Conservation (phyloP, 2,797 vertebrate genomes). For the Pangasius djambal region DNA sequence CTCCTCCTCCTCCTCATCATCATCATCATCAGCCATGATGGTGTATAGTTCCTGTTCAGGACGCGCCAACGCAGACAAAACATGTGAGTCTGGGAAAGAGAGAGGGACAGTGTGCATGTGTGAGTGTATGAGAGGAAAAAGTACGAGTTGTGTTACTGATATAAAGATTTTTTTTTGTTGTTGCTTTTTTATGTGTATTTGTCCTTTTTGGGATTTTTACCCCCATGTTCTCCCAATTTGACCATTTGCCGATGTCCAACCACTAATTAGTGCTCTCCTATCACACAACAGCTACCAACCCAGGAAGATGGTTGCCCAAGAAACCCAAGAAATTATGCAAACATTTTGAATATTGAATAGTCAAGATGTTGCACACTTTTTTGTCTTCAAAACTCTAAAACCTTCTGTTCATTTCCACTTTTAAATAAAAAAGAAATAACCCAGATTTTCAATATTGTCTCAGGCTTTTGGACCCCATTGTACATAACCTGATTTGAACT, state of each 20-base stretch:
- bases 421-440: background rate
- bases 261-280: background rate
- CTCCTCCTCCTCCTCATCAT: constrained; percentile 61
- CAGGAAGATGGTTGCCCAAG: background rate
- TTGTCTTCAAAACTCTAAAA: background rate
- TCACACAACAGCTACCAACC: background rate
- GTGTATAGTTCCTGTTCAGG: constrained; percentile 60
- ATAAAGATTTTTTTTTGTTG: background rate
- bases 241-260: background rate
- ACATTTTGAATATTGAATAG: background rate
- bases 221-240: background rate
- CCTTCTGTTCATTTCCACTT: background rate
- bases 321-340: background rate
- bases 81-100: background rate
- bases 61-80: constrained; percentile 4
- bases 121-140: background rate
- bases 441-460: background rate
- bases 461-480: background rate
- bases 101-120: background rate
- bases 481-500: background rate
- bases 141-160: background rate
- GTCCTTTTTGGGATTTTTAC: background rate
- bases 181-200: background rate
- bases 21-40: constrained; percentile 62
- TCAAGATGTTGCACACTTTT: background rate